Base-by-base conservation (phyloP, 30 jellyfish, hydroid and myxozoan genomes). In the Calvadosia cruxmelitensis region DNA sequence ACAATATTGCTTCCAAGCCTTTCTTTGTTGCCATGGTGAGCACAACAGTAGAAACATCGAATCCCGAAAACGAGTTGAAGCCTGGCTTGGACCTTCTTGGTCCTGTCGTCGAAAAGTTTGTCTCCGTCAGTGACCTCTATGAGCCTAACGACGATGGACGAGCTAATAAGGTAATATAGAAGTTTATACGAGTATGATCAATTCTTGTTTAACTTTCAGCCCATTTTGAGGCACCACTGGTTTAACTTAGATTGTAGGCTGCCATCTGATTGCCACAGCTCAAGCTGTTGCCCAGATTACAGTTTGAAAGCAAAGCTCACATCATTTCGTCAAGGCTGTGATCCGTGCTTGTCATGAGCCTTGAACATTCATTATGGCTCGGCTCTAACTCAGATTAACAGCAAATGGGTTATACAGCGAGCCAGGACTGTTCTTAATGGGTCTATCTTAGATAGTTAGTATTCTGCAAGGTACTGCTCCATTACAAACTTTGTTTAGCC, bases 11-110 rank as follows among this genome's bases (percentile, higher is more conserved):
- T 3, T 29, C 86, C 28, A 72, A 80, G 34, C 78, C 72, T 63
- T 76, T 26, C 69, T 93, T 71, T 73, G 65, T 93, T 33, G 99
- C 99, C 0, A 80, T 93, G 93, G 99, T 93, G 42, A 85, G 96
- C 77, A 84, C 99, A 10, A 81, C 94, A 0, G 96, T 85, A 27
- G 99, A 93, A 67, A 84, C 96, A 31, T 66, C 93, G 24, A 76
- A 93, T 68, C 99, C 99, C 0, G 96, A 93, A 65, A 84, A 82
- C 20, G 99, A 93, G 48, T 69, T 93, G 52, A 72, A 63, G 49
- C 93, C 84, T 0, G 99, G 99, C 3, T 63, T 93, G 66, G 76
- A 80, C 34, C 52, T 93, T 10, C 34, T 93, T 33, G 95, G 93
- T 15, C 83, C 84, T 16, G 81, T 93, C 34, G 79, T 63, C 42